phyloP scores from a whole-genome alignment of 2,888 invertebrate species.

The Dendrolimus pini region DNA sequence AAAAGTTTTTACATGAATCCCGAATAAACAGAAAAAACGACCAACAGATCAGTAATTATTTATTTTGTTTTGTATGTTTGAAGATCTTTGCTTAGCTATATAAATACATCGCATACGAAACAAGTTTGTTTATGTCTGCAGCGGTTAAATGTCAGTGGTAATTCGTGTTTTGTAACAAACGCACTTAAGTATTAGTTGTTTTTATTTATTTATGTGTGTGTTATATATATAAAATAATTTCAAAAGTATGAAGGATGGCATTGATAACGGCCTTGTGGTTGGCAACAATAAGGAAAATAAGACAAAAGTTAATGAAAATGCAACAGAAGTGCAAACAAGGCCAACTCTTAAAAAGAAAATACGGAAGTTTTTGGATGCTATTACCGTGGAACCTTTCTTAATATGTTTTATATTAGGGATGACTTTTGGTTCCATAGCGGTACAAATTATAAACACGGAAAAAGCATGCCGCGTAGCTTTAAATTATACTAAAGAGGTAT shows the following conservation, averaged over 20 bases:
- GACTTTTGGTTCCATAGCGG: conserved; percentile 75
- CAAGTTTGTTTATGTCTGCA: background rate
- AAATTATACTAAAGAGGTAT: conserved; percentile 62
- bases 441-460: conserved; percentile 71
- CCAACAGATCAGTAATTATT: no score
- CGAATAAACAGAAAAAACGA: no score
- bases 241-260: background rate
- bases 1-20: no score
- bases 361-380: conserved; percentile 19
- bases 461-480: conserved; percentile 76
- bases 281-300: background rate
- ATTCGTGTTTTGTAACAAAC: background rate
- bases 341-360: background rate
- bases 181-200: background rate
- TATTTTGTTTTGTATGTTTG: no score
- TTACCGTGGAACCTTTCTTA: conserved; percentile 81
- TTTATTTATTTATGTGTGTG: background rate
- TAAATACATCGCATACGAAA: no score
- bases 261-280: background rate
- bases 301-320: background rate
- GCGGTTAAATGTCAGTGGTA: background rate
- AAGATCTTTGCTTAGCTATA: no score
- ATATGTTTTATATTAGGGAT: conserved; percentile 79
- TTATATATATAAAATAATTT: no score
- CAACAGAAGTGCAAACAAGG: background rate